Conservation (phyloP, 2,888 invertebrate genomes). For the Anagyrus pseudococci region DNA sequence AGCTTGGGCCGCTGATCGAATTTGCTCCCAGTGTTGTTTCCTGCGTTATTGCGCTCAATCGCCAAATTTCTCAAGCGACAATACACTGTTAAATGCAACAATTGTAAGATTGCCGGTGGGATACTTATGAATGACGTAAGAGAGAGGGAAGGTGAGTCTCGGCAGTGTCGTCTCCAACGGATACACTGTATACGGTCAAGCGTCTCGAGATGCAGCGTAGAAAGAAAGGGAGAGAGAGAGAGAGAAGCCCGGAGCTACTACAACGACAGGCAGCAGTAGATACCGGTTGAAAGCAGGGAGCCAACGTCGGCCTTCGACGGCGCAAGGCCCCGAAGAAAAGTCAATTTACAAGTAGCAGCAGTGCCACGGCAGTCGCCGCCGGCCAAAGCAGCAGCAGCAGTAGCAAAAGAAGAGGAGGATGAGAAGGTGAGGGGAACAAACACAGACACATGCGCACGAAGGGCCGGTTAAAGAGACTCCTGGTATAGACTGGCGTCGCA, state of each 20-base stretch:
- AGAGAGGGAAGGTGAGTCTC: too few relatives aligned
- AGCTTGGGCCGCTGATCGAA: too few relatives aligned
- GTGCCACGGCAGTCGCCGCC: neutral
- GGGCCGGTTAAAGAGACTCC: neutral
- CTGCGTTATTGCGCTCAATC: too few relatives aligned
- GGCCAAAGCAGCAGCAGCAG: neutral
- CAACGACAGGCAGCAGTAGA: neutral
- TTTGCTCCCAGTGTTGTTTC: too few relatives aligned
- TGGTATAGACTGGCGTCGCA: neutral
- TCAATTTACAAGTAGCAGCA: slow-evolving; percentile 37
- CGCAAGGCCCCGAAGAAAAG: slow-evolving; percentile 23
- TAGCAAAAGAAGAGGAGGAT: neutral
- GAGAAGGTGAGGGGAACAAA: slow-evolving; percentile 25
- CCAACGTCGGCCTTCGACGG: neutral
- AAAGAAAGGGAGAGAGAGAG: too few relatives aligned
- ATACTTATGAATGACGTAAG: neutral
- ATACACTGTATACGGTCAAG: too few relatives aligned
- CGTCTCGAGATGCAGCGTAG: too few relatives aligned
- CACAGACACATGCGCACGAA: slow-evolving; percentile 1
- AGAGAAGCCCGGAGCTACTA: too few relatives aligned
- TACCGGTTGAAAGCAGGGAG: neutral
- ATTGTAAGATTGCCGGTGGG: neutral
- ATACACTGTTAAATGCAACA: neutral
- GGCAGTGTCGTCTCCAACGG: too few relatives aligned
- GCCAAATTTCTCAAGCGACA: neutral